Evolutionary conservation across 2,113 vertebrate species (phyloP), one percentile per base, ranked within the genome.

Genomic region (Centrocercus urophasianus): DNA sequence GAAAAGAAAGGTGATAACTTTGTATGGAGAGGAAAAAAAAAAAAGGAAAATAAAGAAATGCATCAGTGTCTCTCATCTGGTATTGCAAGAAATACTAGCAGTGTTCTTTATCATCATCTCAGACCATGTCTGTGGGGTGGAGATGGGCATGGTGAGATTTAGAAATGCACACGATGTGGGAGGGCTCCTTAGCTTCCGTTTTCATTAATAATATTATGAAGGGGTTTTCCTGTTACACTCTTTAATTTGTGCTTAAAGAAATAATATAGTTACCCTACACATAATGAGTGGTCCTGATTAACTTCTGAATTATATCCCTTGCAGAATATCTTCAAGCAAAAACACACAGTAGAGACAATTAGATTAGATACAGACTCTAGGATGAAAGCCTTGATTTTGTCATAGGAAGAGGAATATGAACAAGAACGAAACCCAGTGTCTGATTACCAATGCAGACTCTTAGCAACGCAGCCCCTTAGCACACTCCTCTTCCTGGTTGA

Each of bases 271-370:
- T 59, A 19, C 42, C 65, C n/a, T 59, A 13, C 69, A 24, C 1
- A 0, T 36, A 83, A 64, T 47, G 52, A 82, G 30, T 10, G 3
- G 6, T 57, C 22, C 32, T 91, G 82, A 91, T 93, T 89, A 87
- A 54, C 74, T 45, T 63, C 21, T 78, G 18, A 70, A 54, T 92
- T 80, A 70, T 32, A 80, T 77, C 56, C 56, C 30, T 63, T 77
- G 38, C 74, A 93, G 34, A 86, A 36, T 90, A 40, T 86, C 50
- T 61, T 70, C 73, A 63, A 70, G 65, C 5, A 83, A 80, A 90
- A 54, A 36, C 24, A 65, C 38, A 59, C 56, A 66, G 40, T 2
- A 71, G 16, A 71, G 20, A 12, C 42, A 71, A 86, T 86, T 80
- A 83, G 13, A 50, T 66, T 61, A 74, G 60, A 70, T 34, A 86